Conservation (phyloP, 2,113 vertebrate genomes). For the Thomomys bottae region DNA sequence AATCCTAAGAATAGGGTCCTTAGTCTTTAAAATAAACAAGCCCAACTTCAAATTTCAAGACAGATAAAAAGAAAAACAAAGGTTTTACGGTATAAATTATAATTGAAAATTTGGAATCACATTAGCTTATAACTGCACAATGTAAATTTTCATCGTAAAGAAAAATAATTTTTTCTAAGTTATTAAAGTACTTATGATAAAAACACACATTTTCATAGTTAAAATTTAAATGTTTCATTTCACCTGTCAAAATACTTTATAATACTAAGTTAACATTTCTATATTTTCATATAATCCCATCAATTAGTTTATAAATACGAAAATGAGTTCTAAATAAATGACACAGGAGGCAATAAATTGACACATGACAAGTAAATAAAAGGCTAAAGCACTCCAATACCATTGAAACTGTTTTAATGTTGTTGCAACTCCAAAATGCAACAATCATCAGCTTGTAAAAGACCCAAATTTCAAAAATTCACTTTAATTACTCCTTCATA, state of each 20-base stretch:
- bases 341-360: constrained; percentile 99
- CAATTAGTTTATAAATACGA: constrained; percentile 85
- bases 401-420: constrained; percentile 99
- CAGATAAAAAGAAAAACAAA: constrained; percentile 24
- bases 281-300: constrained; percentile 81
- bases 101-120: constrained; percentile 57
- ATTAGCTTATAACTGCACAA: constrained; percentile 69
- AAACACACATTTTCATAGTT: constrained; percentile 76
- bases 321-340: constrained; percentile 97
- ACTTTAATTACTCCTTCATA: constrained; percentile 87
- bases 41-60: constrained; percentile 63
- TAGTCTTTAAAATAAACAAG: constrained; percentile 57
- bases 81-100: constrained; percentile 56
- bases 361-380: constrained; percentile 99
- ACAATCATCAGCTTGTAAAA: constrained; percentile 95
- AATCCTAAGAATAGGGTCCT: constrained; percentile 50
- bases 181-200: constrained; percentile 77
- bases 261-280: constrained; percentile 79
- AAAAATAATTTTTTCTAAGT: constrained; percentile 62
- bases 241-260: constrained; percentile 75
- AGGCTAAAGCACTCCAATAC: constrained; percentile 99
- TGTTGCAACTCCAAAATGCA: constrained; percentile 99
- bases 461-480: constrained; percentile 89
- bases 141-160: constrained; percentile 56
- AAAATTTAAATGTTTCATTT: constrained; percentile 78